A percentile compares a stretch with the other conserved stretches of the same genome.
These are phyloP conservation scores for Watsonalla cultraria DNA, from an alignment of 2,888 invertebrate genomes.

Conservation along the genomic window DNA sequence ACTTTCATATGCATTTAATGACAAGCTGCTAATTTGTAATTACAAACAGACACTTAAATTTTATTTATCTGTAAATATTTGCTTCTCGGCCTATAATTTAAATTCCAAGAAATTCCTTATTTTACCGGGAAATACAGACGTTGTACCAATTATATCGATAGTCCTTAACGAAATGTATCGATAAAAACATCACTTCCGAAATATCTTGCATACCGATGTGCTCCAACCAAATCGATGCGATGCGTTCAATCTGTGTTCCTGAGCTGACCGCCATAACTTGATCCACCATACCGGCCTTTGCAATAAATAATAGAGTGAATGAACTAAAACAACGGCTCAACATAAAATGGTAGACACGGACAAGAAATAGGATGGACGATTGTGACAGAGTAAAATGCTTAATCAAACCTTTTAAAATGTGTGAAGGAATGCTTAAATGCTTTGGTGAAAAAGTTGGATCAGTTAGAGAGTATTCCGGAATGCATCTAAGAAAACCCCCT, in stretches of 20 bases:
- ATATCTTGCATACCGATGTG: constrained; percentile 49
- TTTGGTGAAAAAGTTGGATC: constrained; percentile 7
- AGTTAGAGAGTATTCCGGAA: not conserved
- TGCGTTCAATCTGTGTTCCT: constrained; percentile 36
- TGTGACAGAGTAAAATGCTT: constrained; percentile 42
- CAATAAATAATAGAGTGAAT: not conserved
- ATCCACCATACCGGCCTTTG: constrained; percentile 5
- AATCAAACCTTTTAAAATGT: constrained; percentile 37
- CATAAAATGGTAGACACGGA: constrained; percentile 20
- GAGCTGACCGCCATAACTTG: constrained; percentile 17
- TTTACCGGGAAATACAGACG: too few species aligned
- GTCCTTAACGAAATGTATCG: constrained; percentile 8
- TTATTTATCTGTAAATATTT: too few species aligned
- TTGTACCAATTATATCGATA: not conserved
- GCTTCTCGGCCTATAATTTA: too few species aligned
- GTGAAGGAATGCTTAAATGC: constrained; percentile 23
- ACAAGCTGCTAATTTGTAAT: too few species aligned
- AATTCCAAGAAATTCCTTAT: too few species aligned
- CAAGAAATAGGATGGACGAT: constrained; percentile 37
- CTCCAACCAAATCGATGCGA: constrained; percentile 50
- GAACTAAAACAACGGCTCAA: constrained; percentile 12
- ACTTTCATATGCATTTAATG: too few species aligned
- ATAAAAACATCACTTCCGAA: constrained; percentile 41
- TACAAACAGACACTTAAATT: too few species aligned
- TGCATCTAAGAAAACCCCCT: not conserved